Conservation (phyloP, 2,888 invertebrate species). For the Rhopalosiphum nymphaeae region DNA sequence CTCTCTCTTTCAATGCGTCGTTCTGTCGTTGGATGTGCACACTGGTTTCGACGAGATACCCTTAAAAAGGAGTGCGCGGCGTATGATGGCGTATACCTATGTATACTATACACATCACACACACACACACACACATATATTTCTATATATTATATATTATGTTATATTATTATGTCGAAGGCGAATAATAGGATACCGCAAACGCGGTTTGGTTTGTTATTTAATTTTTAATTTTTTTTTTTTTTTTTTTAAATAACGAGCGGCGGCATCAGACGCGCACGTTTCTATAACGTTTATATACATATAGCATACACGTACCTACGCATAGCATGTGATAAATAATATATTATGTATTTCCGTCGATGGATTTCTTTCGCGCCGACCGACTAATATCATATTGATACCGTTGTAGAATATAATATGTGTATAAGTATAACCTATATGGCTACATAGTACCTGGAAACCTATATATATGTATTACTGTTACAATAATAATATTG, state of each 20-base stretch:
- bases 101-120: too few species aligned
- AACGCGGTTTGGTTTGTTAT: neutral
- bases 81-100: neutral
- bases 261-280: neutral
- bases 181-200: neutral
- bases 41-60: slow-evolving; percentile 31
- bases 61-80: slow-evolving; percentile 50
- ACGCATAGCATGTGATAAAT: neutral
- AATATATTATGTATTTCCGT: neutral
- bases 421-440: neutral
- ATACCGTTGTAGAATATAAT: slow-evolving; percentile 4
- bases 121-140: neutral
- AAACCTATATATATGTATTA: neutral
- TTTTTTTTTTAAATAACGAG: neutral
- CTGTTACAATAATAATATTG: neutral
- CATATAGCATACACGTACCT: neutral
- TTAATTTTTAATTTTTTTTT: neutral
- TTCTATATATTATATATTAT: neutral
- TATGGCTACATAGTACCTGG: neutral
- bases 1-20: neutral
- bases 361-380: neutral
- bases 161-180: slow-evolving; percentile 2
- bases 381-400: neutral
- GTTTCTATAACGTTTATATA: neutral
- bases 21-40: neutral